A percentile compares a stretch with the other conserved stretches of the same genome.
These are phyloP conservation scores for Aphidoletes aphidimyza DNA, from an alignment of 2,888 invertebrate genomes.

Conservation along the genomic window DNA sequence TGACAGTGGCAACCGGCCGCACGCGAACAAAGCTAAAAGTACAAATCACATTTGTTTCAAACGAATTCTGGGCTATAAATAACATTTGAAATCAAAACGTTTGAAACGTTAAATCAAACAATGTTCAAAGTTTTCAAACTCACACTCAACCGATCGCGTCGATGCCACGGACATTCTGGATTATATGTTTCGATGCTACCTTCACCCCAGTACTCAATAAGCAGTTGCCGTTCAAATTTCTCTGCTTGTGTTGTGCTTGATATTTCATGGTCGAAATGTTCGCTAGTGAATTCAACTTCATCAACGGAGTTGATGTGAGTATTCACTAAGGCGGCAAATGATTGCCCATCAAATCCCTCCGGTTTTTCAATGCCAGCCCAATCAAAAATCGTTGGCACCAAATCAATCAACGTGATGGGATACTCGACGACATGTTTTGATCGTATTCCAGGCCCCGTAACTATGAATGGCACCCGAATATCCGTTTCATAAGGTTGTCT, in stretches of 20 bases:
- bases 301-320: not conserved
- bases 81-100: not conserved
- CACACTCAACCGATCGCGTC: constrained; percentile 72
- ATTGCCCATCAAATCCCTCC: constrained; percentile 73
- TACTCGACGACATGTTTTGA: constrained; percentile 67
- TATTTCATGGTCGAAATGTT: constrained; percentile 56
- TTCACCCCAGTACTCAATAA: constrained; percentile 88
- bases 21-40: constrained; percentile 73
- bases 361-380: constrained; percentile 71
- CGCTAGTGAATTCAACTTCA: not conserved
- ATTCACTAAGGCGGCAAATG: constrained; percentile 63
- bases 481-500: constrained; percentile 92
- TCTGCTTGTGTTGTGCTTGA: not conserved
- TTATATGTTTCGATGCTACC: constrained; percentile 70
- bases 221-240: constrained; percentile 69
- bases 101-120: constrained; percentile 56
- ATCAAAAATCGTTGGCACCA: constrained; percentile 84
- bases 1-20: constrained; percentile 85
- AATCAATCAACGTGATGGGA: constrained; percentile 81
- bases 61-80: not conserved
- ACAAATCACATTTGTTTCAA: constrained; percentile 57
- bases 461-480: constrained; percentile 82
- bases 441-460: constrained; percentile 78
- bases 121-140: too few species aligned
- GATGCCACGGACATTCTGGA: constrained; percentile 73